Base-by-base conservation (phyloP, 1,140 invertebrate species). In the Mylabris phalerata region DNA sequence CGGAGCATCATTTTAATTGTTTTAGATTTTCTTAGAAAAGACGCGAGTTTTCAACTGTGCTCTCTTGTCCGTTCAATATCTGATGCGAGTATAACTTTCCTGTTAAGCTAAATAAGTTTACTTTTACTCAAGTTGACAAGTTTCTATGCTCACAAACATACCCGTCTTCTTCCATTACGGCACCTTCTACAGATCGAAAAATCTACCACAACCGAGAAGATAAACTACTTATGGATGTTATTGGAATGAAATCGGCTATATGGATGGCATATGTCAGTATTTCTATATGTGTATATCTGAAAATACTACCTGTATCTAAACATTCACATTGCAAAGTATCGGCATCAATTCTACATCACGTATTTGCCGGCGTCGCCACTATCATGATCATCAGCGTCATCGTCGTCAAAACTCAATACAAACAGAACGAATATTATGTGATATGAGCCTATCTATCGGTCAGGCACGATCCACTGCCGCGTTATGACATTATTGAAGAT, bases 401-500 rank as follows among this genome's bases (percentile, higher is more conserved):
- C 32, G 7, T 32, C 32, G 7, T 32, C 32, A 32, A 7, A 32
- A 32, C 32, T 32, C 32, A 5, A 32, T 32, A 32, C 7, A 54
- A 54, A 42, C 45, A 42, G 51, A 13, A 42, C 38, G 51, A 54
- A 54, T 54, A 42, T 54, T 54, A 32, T 32, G 32, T 32, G 51
- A 54, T 42, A 54, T 54, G 51, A 54, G 51, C 51, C 51, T 54
- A 32, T 32, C 4, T 32, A 54, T 54, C 51, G 51, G 51, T 54
- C 41, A 46, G 51, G 40, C 51, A 54, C 51, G 51, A 54, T 26
- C 51, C 46, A 25, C 44, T 54, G 51, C 51, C 43, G 51, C 32
- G 4, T 54, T 54, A 54, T 54, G 51, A 54, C 51, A 54, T 54
- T 54, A 54, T 54, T 54, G 51, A 54, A 54, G 51, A 54, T 54